Evolutionary conservation across 2,113 vertebrate genomes (phyloP).

Genomic region (Mus spicilegus): DNA sequence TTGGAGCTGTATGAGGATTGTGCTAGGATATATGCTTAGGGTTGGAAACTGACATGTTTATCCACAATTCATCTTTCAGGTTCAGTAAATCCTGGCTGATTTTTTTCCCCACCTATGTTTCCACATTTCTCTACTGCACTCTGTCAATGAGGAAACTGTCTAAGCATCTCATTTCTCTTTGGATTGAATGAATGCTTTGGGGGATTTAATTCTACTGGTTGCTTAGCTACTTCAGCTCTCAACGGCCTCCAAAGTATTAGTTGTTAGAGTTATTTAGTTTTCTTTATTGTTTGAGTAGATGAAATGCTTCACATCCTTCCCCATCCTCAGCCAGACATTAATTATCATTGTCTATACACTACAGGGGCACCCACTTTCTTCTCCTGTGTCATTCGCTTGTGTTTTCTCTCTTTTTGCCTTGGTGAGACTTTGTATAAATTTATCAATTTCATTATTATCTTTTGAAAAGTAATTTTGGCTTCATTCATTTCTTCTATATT

Average conservation of each 20-base stretch:
- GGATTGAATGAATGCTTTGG: neutral
- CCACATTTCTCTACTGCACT: neutral
- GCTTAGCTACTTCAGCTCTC: neutral
- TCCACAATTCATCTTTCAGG: neutral
- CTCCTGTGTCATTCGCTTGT: neutral
- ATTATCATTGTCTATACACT: neutral
- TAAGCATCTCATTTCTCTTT: neutral
- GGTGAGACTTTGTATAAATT: neutral
- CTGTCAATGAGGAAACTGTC: neutral
- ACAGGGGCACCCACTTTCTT: neutral
- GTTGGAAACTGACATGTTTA: neutral
- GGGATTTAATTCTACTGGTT: neutral
- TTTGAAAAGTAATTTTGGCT: constrained; percentile 7
- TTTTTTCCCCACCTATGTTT: neutral
- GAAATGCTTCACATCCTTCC: neutral
- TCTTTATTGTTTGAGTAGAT: neutral
- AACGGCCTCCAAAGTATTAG: neutral
- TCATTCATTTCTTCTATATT: neutral
- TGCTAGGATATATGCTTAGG: neutral
- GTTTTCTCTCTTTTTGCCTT: neutral
- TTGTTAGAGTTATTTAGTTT: neutral
- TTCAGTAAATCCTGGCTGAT: neutral
- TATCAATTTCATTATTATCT: neutral
- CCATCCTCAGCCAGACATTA: neutral
- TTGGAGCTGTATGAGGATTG: neutral